Evolutionary conservation across 2,888 invertebrate genomes (phyloP).

Genomic region (Tetrapedia diversipes): DNA sequence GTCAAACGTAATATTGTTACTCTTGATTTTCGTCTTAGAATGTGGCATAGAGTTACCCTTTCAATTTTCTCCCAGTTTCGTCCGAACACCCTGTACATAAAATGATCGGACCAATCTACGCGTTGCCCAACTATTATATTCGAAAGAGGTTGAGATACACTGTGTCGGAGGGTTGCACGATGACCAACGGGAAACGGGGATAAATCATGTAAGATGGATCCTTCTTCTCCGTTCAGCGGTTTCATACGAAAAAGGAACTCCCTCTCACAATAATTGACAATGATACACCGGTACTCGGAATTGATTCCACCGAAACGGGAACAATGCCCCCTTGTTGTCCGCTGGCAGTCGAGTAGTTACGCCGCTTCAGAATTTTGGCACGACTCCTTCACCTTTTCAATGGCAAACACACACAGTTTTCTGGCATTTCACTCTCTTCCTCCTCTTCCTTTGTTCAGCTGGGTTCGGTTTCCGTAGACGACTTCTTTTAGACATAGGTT

Average conservation of each 20-base stretch:
- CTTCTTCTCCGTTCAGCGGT: background rate
- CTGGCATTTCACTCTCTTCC: background rate
- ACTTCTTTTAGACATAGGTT: background rate
- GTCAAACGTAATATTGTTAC: too few relatives aligned
- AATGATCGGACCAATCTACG: too few relatives aligned
- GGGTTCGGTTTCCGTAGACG: background rate
- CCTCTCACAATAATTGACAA: conserved; percentile 14
- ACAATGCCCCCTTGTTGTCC: conserved; percentile 28
- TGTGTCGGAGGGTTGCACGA: background rate
- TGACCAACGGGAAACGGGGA: background rate
- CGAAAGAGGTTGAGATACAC: too few relatives aligned
- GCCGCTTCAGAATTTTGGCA: conserved; percentile 26
- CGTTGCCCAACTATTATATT: too few relatives aligned
- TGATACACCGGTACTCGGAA: conserved; percentile 19
- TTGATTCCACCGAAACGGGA: conserved; percentile 21
- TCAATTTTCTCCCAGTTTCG: too few relatives aligned
- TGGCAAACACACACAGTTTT: conserved; percentile 17
- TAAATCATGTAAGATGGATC: background rate
- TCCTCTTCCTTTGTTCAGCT: background rate
- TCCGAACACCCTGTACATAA: too few relatives aligned
- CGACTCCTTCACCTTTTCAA: conserved; percentile 21
- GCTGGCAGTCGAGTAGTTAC: background rate
- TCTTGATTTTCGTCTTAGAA: too few relatives aligned
- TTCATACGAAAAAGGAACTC: background rate
- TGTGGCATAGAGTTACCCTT: too few relatives aligned